Evolutionary conservation across 2,113 vertebrate species (phyloP).

Genomic region (Lonchura striata): DNA sequence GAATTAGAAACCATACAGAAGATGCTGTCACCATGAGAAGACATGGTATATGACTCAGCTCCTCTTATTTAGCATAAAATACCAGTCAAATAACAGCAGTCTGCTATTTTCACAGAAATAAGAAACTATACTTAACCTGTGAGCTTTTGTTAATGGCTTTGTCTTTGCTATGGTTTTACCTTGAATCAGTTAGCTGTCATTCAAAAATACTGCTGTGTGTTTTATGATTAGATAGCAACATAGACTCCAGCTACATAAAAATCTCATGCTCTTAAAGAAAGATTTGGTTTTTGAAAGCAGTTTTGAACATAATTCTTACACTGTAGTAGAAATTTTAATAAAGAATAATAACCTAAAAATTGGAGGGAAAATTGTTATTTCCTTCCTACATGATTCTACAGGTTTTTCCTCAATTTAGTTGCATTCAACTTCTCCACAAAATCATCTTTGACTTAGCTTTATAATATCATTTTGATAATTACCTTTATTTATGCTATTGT

Average conservation of each 20-base stretch:
- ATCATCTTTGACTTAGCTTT: not conserved
- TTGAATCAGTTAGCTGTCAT: not conserved
- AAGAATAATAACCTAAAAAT: not conserved
- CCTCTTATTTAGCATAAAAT: not conserved
- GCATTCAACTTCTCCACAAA: not conserved
- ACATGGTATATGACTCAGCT: not conserved
- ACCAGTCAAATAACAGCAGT: not conserved
- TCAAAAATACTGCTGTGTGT: not conserved
- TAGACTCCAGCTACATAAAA: not conserved
- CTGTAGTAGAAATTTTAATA: not conserved
- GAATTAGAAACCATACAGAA: not conserved
- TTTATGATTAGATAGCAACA: not conserved
- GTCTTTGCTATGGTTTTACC: not conserved
- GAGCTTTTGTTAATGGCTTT: not conserved
- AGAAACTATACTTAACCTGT: not conserved
- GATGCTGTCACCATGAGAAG: not conserved
- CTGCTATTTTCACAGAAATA: not conserved
- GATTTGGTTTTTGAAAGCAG: not conserved
- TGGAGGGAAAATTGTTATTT: not conserved
- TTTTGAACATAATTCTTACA: not conserved
- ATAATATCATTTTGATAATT: not conserved
- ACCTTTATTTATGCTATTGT: slow-evolving; percentile 3
- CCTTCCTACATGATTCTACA: not conserved
- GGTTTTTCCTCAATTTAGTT: not conserved
- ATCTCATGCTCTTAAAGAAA: not conserved